Percentiles rank a stretch among this genome's conserved stretches.
Conservation (phyloP, 2,113 vertebrate species). For the Telmatochromis sp. region DNA sequence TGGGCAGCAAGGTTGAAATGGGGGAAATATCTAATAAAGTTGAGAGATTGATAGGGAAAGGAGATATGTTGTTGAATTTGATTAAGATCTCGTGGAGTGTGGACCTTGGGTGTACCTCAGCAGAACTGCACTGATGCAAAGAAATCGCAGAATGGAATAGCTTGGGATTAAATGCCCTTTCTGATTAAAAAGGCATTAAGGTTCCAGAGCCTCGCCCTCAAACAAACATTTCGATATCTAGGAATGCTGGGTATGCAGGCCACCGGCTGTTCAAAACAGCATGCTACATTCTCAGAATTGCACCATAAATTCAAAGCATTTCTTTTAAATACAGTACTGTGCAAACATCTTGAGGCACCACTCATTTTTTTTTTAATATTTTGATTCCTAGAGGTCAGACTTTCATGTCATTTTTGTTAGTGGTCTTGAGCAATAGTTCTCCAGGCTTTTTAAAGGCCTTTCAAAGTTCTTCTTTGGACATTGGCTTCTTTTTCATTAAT, state of each 20-base stretch:
- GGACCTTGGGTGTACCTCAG: constrained; percentile 26
- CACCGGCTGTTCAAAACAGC: constrained; percentile 19
- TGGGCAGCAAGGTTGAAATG: background rate
- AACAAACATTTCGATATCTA: constrained; percentile 39
- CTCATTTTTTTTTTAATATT: background rate
- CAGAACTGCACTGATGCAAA: background rate
- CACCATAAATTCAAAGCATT: background rate
- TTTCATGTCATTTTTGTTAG: background rate
- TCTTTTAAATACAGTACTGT: background rate
- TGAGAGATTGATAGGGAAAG: constrained; percentile 13
- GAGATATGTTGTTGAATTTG: constrained; percentile 37
- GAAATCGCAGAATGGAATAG: constrained; percentile 21
- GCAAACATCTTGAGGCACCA: background rate
- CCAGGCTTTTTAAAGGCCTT: background rate
- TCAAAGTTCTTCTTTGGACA: background rate
- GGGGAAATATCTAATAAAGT: constrained; percentile 56
- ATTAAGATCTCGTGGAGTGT: constrained; percentile 38
- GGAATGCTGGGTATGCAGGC: constrained; percentile 28
- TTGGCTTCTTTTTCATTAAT: background rate
- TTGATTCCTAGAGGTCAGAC: background rate
- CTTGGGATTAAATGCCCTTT: constrained; percentile 20
- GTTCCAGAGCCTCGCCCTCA: constrained; percentile 17
- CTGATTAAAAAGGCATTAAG: constrained; percentile 50
- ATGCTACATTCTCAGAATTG: background rate
- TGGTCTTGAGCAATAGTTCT: background rate